Percentiles rank a stretch among this genome's conserved stretches.
Conservation (phyloP, 2,888 invertebrate species). For the Ypsolopha scabrella region DNA sequence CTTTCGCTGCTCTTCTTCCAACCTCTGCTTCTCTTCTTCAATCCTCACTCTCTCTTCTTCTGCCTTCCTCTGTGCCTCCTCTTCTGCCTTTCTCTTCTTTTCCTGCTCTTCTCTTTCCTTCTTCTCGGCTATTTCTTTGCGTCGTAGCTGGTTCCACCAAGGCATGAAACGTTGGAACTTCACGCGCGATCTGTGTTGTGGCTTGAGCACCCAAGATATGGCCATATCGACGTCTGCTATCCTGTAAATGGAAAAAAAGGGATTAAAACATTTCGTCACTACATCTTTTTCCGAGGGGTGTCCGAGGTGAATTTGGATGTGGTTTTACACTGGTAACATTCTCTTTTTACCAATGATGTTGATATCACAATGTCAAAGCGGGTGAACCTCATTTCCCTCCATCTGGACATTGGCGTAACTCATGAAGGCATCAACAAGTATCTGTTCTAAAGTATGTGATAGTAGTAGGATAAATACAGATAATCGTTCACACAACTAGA, state of each 20-base stretch:
- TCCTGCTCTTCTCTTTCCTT: slow-evolving; percentile 26
- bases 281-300: no score
- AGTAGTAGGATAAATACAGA: no score
- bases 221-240: slow-evolving; percentile 60
- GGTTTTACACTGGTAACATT: no score
- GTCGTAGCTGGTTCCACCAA: slow-evolving; percentile 51
- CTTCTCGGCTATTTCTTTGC: slow-evolving; percentile 46
- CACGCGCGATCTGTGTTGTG: slow-evolving; percentile 56
- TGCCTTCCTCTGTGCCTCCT: slow-evolving; percentile 2
- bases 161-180: slow-evolving; percentile 66
- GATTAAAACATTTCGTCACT: no score
- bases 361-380: no score
- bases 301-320: no score
- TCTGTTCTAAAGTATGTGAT: no score
- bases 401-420: no score
- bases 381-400: no score
- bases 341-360: no score
- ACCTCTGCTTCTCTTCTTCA: slow-evolving; percentile 6
- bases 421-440: no score
- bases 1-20: neutral
- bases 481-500: no score
- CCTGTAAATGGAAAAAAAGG: slow-evolving; percentile 31
- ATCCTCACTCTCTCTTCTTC: slow-evolving; percentile 3
- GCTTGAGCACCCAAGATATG: slow-evolving; percentile 61
- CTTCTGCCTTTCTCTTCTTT: slow-evolving; percentile 8